Evolutionary conservation across 2,113 vertebrate species (phyloP).

Genomic region (Mus spicilegus): DNA sequence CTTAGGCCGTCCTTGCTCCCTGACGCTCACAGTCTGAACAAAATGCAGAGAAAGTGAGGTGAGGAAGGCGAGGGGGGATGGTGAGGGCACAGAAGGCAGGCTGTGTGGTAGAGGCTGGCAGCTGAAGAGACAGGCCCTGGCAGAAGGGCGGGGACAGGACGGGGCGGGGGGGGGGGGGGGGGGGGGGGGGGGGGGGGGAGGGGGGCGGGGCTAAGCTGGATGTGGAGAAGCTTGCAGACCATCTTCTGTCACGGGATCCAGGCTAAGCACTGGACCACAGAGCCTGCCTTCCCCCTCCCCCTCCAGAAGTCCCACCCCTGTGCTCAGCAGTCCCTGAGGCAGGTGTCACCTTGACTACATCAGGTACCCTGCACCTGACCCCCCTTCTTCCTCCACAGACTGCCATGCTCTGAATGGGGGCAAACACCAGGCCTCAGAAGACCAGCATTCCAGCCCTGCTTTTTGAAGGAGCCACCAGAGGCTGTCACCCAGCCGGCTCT

Average conservation of each 20-base stretch:
- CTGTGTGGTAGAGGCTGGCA: background rate
- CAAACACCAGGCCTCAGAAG: background rate
- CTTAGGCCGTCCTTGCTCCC: background rate
- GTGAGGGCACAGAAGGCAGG: background rate
- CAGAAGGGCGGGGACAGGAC: background rate
- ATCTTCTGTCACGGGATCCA: background rate
- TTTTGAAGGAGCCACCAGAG: background rate
- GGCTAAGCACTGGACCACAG: background rate
- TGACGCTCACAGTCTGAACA: background rate
- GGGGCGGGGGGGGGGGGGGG: too few species aligned
- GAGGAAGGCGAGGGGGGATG: background rate
- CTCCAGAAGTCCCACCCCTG: background rate
- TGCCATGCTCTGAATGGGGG: fast-evolving
- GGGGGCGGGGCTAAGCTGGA: too few species aligned
- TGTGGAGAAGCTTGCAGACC: background rate
- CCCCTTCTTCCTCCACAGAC: background rate
- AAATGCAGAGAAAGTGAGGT: background rate
- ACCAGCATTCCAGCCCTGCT: background rate
- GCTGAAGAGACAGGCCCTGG: background rate
- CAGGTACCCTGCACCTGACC: background rate
- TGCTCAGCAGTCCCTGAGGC: background rate
- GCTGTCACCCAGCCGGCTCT: background rate
- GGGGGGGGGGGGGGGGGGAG: too few species aligned
- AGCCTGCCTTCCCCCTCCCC: background rate
- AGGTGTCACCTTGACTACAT: background rate